Evolutionary conservation across 2,888 invertebrate genomes (phyloP), one percentile per base, ranked within the genome.

Genomic region (Blomia tropicalis): DNA sequence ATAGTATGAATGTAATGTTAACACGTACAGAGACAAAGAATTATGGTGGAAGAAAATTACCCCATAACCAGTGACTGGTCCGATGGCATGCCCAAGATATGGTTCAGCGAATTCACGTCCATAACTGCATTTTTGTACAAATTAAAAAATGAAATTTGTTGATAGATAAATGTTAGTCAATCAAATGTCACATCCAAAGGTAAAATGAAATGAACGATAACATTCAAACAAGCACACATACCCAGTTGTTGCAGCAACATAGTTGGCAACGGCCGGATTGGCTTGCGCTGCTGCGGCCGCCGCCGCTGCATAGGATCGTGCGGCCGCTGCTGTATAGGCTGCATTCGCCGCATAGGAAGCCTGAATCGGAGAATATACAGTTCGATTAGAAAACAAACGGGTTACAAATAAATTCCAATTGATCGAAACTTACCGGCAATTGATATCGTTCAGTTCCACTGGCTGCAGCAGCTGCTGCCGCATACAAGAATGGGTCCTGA

Each of bases 41-140:
- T n/a, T 17, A 4, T 2, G 22, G 2, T 51, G 4, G n/a, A n/a
- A 51, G 22, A n/a, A 2, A 25, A 25, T 83, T 81, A 93, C 92
- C 82, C 91, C 92, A 77, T 93, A 93, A 73, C 92, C 91, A 70
- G 93, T 86, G 71, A 93, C 87, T 70, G 93, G 93, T 73, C 93
- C 93, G 75, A 93, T 91, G 71, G 90, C 85, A 78, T 92, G 92
- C 69, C 77, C 89, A 73, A 93, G 79, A 78, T 91, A 92, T 65
- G 91, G 90, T 77, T 93, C 92, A 70, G 88, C 85, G 73, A 70
- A 71, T 65, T 90, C 89, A 74, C 89, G 82, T 71, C 87, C 87
- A 75, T 89, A 89, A 69, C 86, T 86, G 75, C 64, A 29, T 11
- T n/a, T n/a, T n/a, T n/a, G n/a, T n/a, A 47, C 22, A 47, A 19